phyloP scores from a whole-genome alignment of 2,888 invertebrate genomes.

The Cotesia congregata region DNA sequence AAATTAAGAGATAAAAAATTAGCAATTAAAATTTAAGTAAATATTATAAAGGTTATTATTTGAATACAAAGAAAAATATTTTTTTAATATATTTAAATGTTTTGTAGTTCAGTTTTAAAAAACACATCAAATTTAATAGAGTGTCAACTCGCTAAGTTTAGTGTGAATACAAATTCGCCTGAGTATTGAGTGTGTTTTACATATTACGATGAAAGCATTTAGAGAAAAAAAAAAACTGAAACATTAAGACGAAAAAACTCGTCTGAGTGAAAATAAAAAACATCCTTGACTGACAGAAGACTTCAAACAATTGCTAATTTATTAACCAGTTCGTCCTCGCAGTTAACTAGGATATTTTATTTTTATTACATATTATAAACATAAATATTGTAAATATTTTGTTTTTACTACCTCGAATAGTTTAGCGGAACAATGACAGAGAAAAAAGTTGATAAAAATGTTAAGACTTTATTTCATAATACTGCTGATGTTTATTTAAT shows the following conservation, averaged over 20 bases:
- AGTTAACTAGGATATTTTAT: background rate
- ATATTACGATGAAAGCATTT: background rate
- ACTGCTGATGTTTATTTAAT: background rate
- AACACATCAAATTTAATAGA: background rate
- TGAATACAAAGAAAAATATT: background rate
- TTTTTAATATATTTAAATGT: background rate
- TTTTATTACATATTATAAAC: conserved; percentile 1
- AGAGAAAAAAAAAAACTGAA: background rate
- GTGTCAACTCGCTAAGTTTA: background rate
- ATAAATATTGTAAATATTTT: background rate
- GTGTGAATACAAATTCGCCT: background rate
- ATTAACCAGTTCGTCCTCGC: conserved; percentile 13
- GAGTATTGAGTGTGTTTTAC: background rate
- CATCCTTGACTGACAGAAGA: background rate
- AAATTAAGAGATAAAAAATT: too few relatives aligned
- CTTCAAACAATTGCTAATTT: conserved; percentile 16
- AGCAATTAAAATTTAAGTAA: background rate
- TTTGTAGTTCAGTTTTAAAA: background rate
- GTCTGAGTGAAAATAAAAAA: background rate
- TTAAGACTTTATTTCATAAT: background rate
- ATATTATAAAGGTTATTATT: background rate
- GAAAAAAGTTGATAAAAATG: background rate
- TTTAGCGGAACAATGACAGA: background rate
- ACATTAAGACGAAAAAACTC: conserved; percentile 1
- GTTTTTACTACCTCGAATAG: background rate